Evolutionary conservation across 1,140 invertebrate genomes (phyloP).

Genomic region (Trachelipus rathkii): DNA sequence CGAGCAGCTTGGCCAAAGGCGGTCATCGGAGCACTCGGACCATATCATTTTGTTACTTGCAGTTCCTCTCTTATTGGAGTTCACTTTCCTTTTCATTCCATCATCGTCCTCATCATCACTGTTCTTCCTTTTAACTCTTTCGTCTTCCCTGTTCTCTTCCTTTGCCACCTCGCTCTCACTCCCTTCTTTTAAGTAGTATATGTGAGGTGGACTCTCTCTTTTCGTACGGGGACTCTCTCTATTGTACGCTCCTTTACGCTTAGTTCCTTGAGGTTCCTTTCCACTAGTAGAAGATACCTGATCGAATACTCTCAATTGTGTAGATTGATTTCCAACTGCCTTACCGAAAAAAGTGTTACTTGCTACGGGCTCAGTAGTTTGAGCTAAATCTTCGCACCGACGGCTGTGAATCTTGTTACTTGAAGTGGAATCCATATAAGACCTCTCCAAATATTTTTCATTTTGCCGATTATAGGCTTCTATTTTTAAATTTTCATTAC

Average conservation of each 20-base stretch:
- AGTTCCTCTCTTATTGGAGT: conserved; percentile 1
- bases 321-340: too few species aligned
- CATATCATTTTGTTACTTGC: conserved; percentile 16
- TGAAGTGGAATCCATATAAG: too few species aligned
- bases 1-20: conserved; percentile 31
- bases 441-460: too few species aligned
- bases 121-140: neutral
- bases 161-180: neutral
- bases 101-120: neutral
- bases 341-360: too few species aligned
- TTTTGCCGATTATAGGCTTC: too few species aligned
- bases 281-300: neutral
- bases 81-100: conserved; percentile 18
- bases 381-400: too few species aligned
- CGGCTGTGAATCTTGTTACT: too few species aligned
- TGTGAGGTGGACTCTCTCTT: neutral
- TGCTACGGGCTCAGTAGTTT: too few species aligned
- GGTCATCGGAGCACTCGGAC: conserved; percentile 27
- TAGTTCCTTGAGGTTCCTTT: neutral
- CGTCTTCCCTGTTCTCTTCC: neutral
- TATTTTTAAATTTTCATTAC: too few species aligned
- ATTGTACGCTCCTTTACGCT: neutral
- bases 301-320: too few species aligned
- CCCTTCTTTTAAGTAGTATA: neutral
- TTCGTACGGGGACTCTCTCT: neutral